Base-by-base conservation (phyloP, 1,140 invertebrate species). In the Hermetia illucens region DNA sequence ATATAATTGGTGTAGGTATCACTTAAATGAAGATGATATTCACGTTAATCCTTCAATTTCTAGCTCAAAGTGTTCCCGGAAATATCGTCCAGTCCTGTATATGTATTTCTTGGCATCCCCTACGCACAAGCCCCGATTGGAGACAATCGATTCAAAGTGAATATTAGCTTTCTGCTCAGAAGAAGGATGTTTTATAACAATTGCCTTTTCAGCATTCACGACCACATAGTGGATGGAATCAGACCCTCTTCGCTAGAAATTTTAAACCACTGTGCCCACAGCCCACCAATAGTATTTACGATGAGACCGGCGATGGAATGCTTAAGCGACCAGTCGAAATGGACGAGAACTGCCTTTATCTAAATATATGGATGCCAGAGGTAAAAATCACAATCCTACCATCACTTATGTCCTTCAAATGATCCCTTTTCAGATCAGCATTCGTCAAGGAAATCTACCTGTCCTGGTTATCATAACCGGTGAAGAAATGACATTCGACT, bases 121-220 rank as follows among this genome's bases (percentile, higher is more conserved):
- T 81, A 81, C 53, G 78, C 77, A 0, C 64, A 71, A 24, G 60
- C 78, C 9, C 75, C 75, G 0, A 50, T 70, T 6, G 73, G 71
- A 1, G 51, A 64, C 19, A 58, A 79, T 3, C 51, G 79, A 34
- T 79, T 79, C 21, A n/a, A 34, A 17, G 21, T 39, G 22, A 3
- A 43, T 33, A 33, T 36, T 29, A 34, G n/a, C n/a, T n/a, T n/a
- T n/a, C n/a, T n/a, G n/a, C n/a, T n/a, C n/a, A n/a, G 13, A 24
- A 32, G 33, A 24, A 38, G 18, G 10, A 12, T 29, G 5, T 21
- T 38, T 5, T 16, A 27, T n/a, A n/a, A n/a, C n/a, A 3, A 24
- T 27, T 15, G 8, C 12, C 36, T 17, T 27, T 36, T 22, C 45
- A 66, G 71, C 48, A 57, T 10, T 68, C 68, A 4, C 56, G 61